A percentile compares a stretch with the other conserved stretches of the same genome.
Conservation (phyloP, 2,888 invertebrate genomes). For the Mythimna impura region DNA sequence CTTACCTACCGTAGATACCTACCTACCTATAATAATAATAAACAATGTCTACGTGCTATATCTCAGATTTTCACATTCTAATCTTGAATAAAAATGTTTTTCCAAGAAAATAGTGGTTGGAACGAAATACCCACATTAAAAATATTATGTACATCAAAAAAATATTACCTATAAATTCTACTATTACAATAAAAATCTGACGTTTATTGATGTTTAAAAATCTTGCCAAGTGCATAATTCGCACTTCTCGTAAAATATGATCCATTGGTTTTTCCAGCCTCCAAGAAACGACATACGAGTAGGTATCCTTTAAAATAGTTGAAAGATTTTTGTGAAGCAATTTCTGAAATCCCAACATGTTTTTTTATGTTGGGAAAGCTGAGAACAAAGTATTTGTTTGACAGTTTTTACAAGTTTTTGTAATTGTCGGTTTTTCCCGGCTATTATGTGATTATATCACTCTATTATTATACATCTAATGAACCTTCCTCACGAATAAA, state of each 20-base stretch:
- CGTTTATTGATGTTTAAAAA: slow-evolving; percentile 22
- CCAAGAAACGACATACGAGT: not conserved
- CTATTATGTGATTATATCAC: too few relatives aligned
- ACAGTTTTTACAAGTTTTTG: too few relatives aligned
- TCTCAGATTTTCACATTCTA: slow-evolving; percentile 11
- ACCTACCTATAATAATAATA: not conserved
- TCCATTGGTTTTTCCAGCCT: not conserved
- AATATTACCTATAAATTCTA: slow-evolving; percentile 6
- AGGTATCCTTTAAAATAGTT: not conserved
- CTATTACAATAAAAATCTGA: slow-evolving; percentile 23
- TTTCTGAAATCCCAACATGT: not conserved
- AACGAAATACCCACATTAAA: slow-evolving; percentile 1
- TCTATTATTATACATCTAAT: too few relatives aligned
- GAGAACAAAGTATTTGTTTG: too few relatives aligned
- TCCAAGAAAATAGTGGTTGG: not conserved
- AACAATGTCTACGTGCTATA: not conserved
- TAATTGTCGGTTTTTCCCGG: too few relatives aligned
- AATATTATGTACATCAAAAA: slow-evolving; percentile 2
- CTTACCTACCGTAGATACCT: not conserved
- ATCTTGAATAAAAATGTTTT: slow-evolving; percentile 30
- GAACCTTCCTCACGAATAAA: too few relatives aligned
- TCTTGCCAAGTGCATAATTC: slow-evolving; percentile 11
- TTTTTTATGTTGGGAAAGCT: not conserved
- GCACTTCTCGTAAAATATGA: slow-evolving; percentile 1
- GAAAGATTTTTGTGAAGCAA: not conserved